Evolutionary conservation across 2,888 invertebrate species (phyloP).

Genomic region (Metellina segmentata): DNA sequence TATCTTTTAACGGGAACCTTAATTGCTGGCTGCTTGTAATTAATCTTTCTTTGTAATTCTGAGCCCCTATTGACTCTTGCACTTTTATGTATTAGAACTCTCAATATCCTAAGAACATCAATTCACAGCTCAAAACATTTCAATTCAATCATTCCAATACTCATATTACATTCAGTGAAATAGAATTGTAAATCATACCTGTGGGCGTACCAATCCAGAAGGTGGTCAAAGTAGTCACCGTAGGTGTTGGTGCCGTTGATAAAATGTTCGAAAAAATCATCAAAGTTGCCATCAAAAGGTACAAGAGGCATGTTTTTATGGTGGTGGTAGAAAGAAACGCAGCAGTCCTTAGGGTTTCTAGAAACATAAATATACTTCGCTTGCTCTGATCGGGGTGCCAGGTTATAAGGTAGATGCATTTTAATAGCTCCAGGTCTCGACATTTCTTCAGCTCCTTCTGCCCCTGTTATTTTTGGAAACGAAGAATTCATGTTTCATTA

Average conservation of each 20-base stretch:
- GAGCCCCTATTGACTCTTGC: neutral
- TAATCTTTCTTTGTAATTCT: neutral
- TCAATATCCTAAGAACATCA: neutral
- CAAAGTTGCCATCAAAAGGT: conserved; percentile 76
- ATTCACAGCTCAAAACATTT: neutral
- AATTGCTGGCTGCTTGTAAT: no score
- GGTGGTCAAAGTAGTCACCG: conserved; percentile 75
- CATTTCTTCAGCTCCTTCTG: conserved; percentile 61
- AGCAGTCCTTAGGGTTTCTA: conserved; percentile 82
- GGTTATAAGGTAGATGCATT: conserved; percentile 79
- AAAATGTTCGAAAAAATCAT: conserved; percentile 81
- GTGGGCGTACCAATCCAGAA: conserved; percentile 75
- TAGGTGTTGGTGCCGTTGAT: conserved; percentile 79
- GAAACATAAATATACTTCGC: conserved; percentile 80
- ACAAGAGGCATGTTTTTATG: conserved; percentile 11
- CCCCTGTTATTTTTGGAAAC: conserved; percentile 27
- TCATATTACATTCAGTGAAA: conserved; percentile 77
- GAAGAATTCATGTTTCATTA: no score
- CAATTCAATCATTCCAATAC: neutral
- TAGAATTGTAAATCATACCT: conserved; percentile 79
- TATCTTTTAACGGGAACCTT: no score
- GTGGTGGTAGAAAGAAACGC: conserved; percentile 81
- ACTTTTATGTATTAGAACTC: neutral
- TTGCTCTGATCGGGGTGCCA: conserved; percentile 70
- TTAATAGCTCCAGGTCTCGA: conserved; percentile 76